A percentile compares a stretch with the other conserved stretches of the same genome.
These are phyloP conservation scores for Anabas testudineus DNA, from an alignment of 2,797 vertebrate genomes.

Conservation along the genomic window DNA sequence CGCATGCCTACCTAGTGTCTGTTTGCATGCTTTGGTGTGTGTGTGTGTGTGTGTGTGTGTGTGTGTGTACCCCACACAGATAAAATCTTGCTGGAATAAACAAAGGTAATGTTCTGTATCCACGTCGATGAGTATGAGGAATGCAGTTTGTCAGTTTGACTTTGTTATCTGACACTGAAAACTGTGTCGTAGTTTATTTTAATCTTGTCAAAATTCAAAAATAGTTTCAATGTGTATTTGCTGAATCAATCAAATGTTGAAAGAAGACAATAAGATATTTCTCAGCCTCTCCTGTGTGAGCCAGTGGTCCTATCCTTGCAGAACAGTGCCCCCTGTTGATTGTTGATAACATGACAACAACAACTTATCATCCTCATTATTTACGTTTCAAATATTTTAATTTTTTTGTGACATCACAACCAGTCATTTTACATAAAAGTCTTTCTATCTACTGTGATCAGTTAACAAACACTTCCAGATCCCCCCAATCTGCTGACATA, in stretches of 20 bases:
- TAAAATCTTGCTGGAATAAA: background rate
- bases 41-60: constrained; percentile 19
- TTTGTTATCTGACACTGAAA: too few relatives aligned
- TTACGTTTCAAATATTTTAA: too few relatives aligned
- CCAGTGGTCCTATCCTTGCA: constrained; percentile 5
- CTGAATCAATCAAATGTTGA: too few relatives aligned
- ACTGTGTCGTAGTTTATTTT: too few relatives aligned
- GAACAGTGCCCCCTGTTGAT: constrained; percentile 34
- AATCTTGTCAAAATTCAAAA: too few relatives aligned
- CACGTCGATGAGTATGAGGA: background rate
- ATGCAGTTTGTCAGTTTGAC: background rate
- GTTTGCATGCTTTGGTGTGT: constrained; percentile 52
- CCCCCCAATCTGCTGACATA: too few relatives aligned
- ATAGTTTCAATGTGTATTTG: too few relatives aligned
- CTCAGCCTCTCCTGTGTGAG: background rate
- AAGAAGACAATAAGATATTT: too few relatives aligned
- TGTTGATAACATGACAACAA: background rate
- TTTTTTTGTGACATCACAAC: too few relatives aligned
- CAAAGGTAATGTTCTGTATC: background rate
- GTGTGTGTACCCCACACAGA: background rate
- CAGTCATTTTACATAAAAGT: background rate
- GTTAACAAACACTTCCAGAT: too few relatives aligned
- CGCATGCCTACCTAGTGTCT: constrained; percentile 45
- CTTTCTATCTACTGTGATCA: too few relatives aligned
- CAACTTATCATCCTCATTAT: too few relatives aligned